Conservation (phyloP, 2,888 invertebrate genomes). For the Drosophila niveifrons region DNA sequence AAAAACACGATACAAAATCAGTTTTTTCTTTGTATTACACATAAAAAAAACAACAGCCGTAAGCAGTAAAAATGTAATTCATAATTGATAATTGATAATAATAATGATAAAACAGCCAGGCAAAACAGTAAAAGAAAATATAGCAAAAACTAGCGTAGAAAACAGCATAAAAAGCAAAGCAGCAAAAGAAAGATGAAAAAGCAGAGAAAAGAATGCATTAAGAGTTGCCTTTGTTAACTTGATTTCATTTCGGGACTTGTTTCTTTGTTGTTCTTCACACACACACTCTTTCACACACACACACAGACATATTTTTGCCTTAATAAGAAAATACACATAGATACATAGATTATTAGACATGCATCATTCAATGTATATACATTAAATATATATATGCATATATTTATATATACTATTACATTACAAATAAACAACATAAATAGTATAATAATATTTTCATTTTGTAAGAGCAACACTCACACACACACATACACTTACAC, state of each 20-base stretch:
- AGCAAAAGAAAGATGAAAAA: neutral
- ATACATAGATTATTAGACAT: slow-evolving; percentile 29
- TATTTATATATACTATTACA: slow-evolving; percentile 24
- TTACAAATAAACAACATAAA: slow-evolving; percentile 7
- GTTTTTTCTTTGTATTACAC: slow-evolving; percentile 67
- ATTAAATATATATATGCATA: slow-evolving; percentile 33
- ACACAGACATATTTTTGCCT: slow-evolving; percentile 41
- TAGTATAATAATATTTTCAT: slow-evolving; percentile 22
- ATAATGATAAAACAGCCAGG: slow-evolving; percentile 39
- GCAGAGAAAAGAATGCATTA: neutral
- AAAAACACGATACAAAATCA: slow-evolving; percentile 33
- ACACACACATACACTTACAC: slow-evolving; percentile 2
- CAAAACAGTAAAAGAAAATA: slow-evolving; percentile 29
- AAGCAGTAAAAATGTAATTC: slow-evolving; percentile 24
- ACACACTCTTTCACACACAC: slow-evolving; percentile 11
- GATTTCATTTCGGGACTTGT: slow-evolving; percentile 21
- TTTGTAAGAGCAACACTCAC: neutral
- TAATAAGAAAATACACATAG: slow-evolving; percentile 24
- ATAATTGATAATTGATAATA: slow-evolving; percentile 41
- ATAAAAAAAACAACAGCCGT: slow-evolving; percentile 16
- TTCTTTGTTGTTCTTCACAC: slow-evolving; percentile 51
- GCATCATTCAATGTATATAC: slow-evolving; percentile 27
- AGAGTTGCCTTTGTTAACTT: slow-evolving; percentile 16
- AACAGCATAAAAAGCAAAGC: neutral
- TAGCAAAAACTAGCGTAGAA: slow-evolving; percentile 49